Conservation (phyloP, 2,113 vertebrate genomes). For the Halichoeres trimaculatus region DNA sequence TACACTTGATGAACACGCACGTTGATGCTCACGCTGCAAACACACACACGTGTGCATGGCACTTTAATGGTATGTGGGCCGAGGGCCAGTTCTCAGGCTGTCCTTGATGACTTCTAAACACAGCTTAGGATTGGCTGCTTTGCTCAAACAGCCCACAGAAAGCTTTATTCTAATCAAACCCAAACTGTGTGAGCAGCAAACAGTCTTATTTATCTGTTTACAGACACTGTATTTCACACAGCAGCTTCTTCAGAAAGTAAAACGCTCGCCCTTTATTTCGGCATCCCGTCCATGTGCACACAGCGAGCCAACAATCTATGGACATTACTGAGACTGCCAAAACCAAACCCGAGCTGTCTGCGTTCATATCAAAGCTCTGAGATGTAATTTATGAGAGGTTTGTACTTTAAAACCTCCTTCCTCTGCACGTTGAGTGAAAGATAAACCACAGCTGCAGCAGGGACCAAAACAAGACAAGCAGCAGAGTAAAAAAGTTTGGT, state of each 20-base stretch:
- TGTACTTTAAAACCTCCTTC: background rate
- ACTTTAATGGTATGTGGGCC: constrained; percentile 34
- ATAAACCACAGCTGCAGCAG: background rate
- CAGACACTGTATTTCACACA: background rate
- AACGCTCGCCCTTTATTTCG: constrained; percentile 34
- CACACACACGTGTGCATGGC: background rate
- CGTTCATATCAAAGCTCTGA: background rate
- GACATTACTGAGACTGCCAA: constrained; percentile 11
- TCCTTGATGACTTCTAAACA: constrained; percentile 46
- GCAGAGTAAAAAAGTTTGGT: background rate
- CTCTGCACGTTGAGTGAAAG: background rate
- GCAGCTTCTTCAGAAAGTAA: background rate
- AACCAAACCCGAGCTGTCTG: constrained; percentile 28
- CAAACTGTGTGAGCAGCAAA: background rate
- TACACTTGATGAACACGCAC: background rate
- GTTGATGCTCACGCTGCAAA: background rate
- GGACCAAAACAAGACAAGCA: background rate
- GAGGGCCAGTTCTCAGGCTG: constrained; percentile 28
- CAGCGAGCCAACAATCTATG: constrained; percentile 32
- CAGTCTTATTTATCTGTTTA: too few relatives aligned
- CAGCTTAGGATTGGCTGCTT: constrained; percentile 8
- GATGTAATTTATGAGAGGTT: background rate
- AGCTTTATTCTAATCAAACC: background rate
- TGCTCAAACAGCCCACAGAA: background rate
- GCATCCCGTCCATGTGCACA: constrained; percentile 18